These are phyloP conservation scores for Brachionus rotundiformis DNA, from an alignment of 1,140 invertebrate species.

Conservation along the genomic window DNA sequence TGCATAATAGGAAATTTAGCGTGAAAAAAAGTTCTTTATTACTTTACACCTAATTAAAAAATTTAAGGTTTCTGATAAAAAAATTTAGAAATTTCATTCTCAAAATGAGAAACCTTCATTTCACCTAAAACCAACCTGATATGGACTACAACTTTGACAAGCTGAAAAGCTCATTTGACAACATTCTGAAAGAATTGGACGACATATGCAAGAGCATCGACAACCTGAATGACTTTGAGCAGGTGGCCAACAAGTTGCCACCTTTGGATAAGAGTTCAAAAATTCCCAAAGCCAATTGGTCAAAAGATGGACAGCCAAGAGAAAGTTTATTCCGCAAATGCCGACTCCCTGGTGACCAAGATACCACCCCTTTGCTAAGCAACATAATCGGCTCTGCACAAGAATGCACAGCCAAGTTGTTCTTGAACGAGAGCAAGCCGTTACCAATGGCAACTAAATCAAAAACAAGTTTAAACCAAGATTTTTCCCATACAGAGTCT, in stretches of 20 bases:
- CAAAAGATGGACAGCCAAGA: neutral
- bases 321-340: neutral
- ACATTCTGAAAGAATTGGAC: constrained; percentile 48
- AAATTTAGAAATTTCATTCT: neutral
- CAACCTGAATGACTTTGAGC: constrained; percentile 19
- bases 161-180: constrained; percentile 34
- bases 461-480: neutral
- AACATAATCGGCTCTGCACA: constrained; percentile 44
- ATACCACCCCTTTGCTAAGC: neutral
- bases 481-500: neutral
- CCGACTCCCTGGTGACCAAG: neutral
- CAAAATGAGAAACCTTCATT: constrained; percentile 1
- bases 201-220: constrained; percentile 45
- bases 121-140: neutral
- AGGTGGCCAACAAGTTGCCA: neutral
- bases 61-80: neutral
- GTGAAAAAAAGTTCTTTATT: neutral
- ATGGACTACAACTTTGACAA: constrained; percentile 16
- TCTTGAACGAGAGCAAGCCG: neutral
- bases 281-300: neutral
- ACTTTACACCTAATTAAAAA: constrained; percentile 10
- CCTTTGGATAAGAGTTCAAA: neutral
- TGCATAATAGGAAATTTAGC: constrained; percentile 12
- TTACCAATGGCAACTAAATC: constrained; percentile 17
- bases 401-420: constrained; percentile 17